phyloP scores from a whole-genome alignment of 2,797 vertebrate genomes.

The Thalassophryne amazonica region DNA sequence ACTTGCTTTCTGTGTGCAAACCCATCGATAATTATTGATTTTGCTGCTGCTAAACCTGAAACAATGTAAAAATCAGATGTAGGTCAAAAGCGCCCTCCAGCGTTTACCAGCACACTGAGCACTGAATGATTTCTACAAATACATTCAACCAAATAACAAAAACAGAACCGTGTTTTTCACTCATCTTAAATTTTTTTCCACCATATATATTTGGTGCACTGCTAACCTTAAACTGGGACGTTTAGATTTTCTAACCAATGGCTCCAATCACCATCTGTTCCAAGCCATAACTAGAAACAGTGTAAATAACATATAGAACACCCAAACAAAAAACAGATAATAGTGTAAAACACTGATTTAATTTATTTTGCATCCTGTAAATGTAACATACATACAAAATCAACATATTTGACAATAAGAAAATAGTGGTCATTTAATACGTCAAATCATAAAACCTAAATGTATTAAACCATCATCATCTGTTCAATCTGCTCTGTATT shows the following conservation, averaged over 20 bases:
- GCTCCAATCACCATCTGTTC: no score
- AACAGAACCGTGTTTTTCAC: no score
- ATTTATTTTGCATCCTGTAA: conserved; percentile 26
- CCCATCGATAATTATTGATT: neutral
- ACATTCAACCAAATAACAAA: no score
- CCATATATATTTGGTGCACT: neutral
- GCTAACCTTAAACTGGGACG: no score
- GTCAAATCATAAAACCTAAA: conserved; percentile 4
- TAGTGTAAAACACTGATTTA: conserved; percentile 9
- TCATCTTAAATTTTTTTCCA: neutral
- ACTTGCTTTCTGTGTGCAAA: no score
- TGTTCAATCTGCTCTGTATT: neutral
- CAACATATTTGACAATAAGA: no score
- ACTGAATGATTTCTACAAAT: neutral
- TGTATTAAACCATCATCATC: conserved; percentile 5
- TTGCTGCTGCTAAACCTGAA: neutral
- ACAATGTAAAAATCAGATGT: conserved; percentile 4
- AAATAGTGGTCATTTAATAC: no score
- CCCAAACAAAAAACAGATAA: no score
- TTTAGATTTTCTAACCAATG: no score
- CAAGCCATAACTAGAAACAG: no score
- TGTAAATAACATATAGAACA: no score
- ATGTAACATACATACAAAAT: conserved; percentile 14
- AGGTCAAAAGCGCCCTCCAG: conserved; percentile 41
- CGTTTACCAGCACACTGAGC: neutral